A percentile compares a stretch with the other conserved stretches of the same genome.
Conservation (phyloP, 2,797 vertebrate genomes). For the Rhinichthys osculus region DNA sequence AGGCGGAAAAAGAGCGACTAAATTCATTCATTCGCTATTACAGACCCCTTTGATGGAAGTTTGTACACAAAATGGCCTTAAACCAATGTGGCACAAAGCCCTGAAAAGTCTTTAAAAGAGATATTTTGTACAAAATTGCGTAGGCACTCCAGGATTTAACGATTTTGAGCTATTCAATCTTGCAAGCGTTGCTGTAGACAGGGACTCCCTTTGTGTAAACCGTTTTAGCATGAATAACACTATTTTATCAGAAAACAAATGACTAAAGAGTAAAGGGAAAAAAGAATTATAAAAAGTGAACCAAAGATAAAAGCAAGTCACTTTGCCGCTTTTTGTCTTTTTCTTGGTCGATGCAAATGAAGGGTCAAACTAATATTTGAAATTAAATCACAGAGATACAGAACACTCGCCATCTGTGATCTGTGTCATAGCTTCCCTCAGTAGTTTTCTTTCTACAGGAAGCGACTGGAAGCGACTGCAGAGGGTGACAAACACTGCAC, state of each 20-base stretch:
- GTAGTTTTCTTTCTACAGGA: not conserved
- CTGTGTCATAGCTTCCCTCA: not conserved
- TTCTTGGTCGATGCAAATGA: not conserved
- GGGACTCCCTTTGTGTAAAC: slow-evolving; percentile 43
- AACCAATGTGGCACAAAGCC: slow-evolving; percentile 46
- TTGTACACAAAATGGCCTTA: slow-evolving; percentile 57
- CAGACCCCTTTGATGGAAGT: slow-evolving; percentile 61
- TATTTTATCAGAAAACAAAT: slow-evolving; percentile 33
- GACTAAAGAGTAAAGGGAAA: slow-evolving; percentile 8
- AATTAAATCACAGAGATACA: not conserved
- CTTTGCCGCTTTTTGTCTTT: slow-evolving; percentile 8
- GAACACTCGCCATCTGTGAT: slow-evolving; percentile 15
- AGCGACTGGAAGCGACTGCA: no score
- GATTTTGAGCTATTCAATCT: slow-evolving; percentile 41
- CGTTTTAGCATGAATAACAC: slow-evolving; percentile 41
- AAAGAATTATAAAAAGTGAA: slow-evolving; percentile 17
- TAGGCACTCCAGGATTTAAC: slow-evolving; percentile 46
- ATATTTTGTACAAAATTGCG: slow-evolving; percentile 46
- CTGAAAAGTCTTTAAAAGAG: slow-evolving; percentile 46
- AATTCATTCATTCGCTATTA: slow-evolving; percentile 63
- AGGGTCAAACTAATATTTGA: slow-evolving; percentile 16
- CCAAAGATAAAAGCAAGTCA: slow-evolving; percentile 1
- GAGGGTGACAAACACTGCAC: no score
- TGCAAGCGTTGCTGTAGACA: slow-evolving; percentile 32
- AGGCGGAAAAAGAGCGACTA: slow-evolving; percentile 57